Evolutionary conservation across 2,888 invertebrate genomes (phyloP).

Genomic region (Aproaerema taeniolella): DNA sequence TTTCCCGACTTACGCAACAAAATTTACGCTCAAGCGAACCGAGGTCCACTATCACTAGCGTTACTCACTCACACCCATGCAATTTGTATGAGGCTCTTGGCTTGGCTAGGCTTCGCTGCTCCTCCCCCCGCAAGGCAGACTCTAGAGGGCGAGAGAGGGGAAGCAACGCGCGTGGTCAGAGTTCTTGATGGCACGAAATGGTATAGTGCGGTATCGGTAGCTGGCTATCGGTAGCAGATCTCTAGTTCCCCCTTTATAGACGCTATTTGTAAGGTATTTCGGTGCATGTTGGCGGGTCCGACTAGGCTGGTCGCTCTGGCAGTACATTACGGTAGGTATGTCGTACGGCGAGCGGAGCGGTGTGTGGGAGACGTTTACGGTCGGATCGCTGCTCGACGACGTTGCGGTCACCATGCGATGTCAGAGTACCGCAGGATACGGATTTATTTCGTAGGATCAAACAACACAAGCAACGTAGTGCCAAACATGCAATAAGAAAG

Average conservation of each 20-base stretch:
- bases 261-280: conserved; percentile 19
- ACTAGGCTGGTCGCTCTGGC: conserved; percentile 32
- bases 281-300: conserved; percentile 34
- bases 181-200: conserved; percentile 65
- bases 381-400: conserved; percentile 70
- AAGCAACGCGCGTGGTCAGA: conserved; percentile 54
- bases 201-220: conserved; percentile 67
- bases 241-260: conserved; percentile 24
- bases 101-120: conserved; percentile 37
- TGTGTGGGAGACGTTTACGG: conserved; percentile 77
- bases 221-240: conserved; percentile 36
- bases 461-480: too few species aligned
- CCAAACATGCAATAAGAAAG: too few species aligned
- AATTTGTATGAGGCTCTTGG: conserved; percentile 56
- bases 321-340: conserved; percentile 64
- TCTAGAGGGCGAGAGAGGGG: conserved; percentile 47
- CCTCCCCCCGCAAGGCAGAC: conserved; percentile 32
- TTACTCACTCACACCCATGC: conserved; percentile 71
- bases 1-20: conserved; percentile 73
- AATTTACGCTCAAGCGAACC: conserved; percentile 72
- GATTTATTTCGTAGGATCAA: too few species aligned
- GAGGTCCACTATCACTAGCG: conserved; percentile 65
- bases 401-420: conserved; percentile 38
- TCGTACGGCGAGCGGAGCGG: conserved; percentile 64
- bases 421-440: too few species aligned